A percentile compares a stretch with the other conserved stretches of the same genome.
Evolutionary conservation across 2,113 vertebrate genomes (phyloP).

Genomic region (Aphelocoma coerulescens): DNA sequence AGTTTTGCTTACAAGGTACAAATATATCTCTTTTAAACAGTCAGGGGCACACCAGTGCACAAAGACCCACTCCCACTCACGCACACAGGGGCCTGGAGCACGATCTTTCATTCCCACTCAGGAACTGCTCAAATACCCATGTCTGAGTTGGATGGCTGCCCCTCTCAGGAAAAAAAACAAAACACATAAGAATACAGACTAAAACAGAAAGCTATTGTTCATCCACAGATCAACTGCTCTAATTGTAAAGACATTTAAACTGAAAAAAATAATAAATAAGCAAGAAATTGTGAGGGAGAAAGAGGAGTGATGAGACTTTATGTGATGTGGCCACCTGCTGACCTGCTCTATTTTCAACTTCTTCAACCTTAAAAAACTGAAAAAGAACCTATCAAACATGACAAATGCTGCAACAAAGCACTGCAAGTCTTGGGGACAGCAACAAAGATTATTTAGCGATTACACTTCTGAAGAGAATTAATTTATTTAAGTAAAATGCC

Average conservation of each 20-base stretch:
- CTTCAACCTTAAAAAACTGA: background rate
- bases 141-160: background rate
- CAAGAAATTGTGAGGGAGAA: background rate
- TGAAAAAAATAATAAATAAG: background rate
- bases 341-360: background rate
- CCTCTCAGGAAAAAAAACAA: background rate
- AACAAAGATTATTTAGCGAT: background rate
- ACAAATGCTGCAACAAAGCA: background rate
- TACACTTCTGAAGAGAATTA: background rate
- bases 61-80: background rate
- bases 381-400: background rate
- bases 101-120: background rate
- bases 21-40: background rate
- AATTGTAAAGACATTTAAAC: background rate
- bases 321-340: background rate
- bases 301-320: background rate
- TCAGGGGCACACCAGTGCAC: background rate
- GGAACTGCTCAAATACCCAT: background rate
- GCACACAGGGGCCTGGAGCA: background rate
- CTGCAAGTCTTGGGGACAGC: background rate
- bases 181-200: background rate
- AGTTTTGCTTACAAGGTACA: background rate
- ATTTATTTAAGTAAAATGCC: background rate
- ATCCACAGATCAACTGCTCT: background rate
- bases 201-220: background rate